Evolutionary conservation across 1,140 invertebrate genomes (phyloP).

Genomic region (Drosophila biarmipes): DNA sequence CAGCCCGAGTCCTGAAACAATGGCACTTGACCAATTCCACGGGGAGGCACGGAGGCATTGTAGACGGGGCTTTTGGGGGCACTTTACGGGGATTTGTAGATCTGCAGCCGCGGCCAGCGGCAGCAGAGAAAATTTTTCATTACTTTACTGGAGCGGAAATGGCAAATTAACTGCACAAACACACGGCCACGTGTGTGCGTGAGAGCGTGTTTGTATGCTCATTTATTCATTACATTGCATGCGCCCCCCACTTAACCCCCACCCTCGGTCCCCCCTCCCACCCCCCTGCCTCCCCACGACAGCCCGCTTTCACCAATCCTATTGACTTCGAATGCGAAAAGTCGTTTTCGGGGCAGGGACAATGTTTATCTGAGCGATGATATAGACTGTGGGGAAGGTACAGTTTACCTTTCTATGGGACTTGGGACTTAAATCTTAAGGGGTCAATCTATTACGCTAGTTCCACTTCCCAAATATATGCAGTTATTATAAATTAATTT

Average conservation of each 20-base stretch:
- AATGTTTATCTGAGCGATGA: conserved; percentile 1
- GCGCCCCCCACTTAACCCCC: conserved; percentile 8
- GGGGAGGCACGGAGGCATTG: background rate
- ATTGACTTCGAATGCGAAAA: conserved; percentile 33
- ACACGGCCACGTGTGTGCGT: conserved; percentile 39
- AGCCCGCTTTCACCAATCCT: conserved; percentile 8
- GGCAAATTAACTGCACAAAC: conserved; percentile 82
- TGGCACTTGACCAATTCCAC: conserved; percentile 52
- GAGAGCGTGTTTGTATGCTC: conserved; percentile 50
- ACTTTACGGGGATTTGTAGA: conserved; percentile 40
- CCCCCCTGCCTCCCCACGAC: background rate
- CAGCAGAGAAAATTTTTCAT: conserved; percentile 64
- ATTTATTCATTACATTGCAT: conserved; percentile 76
- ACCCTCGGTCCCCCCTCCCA: background rate
- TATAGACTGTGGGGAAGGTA: background rate
- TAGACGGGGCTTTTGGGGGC: conserved; percentile 9
- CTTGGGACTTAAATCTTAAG: too few species aligned
- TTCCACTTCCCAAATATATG: too few species aligned
- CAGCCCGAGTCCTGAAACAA: conserved; percentile 53
- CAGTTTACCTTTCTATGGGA: background rate
- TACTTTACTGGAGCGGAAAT: conserved; percentile 80
- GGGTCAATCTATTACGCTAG: too few species aligned
- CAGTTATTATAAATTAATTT: too few species aligned
- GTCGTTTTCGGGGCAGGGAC: conserved; percentile 15
- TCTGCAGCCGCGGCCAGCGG: background rate